Conservation (phyloP, 2,888 invertebrate species). For the Caenorhabditis parvicauda region DNA sequence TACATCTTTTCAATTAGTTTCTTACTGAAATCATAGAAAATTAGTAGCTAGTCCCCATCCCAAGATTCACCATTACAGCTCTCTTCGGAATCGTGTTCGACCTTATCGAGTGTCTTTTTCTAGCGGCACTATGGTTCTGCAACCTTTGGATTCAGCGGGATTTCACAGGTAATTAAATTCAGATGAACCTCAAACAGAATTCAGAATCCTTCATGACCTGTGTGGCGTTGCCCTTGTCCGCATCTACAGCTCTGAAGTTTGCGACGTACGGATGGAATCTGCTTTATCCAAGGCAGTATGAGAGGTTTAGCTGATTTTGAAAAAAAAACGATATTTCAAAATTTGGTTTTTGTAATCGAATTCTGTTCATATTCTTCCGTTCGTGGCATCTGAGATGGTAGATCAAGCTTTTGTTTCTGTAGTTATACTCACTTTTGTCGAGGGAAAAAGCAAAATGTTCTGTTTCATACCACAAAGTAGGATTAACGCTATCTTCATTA, state of each 20-base stretch:
- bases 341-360: no score
- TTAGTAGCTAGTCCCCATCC: no score
- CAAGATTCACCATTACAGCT: background rate
- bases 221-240: slow-evolving; percentile 15
- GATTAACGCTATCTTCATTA: no score
- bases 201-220: slow-evolving; percentile 23
- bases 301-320: slow-evolving; percentile 3
- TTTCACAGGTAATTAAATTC: slow-evolving; percentile 8
- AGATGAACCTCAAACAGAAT: background rate
- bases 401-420: no score
- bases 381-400: no score
- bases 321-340: background rate
- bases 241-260: slow-evolving; percentile 23
- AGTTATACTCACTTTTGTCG: no score
- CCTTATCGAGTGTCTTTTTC: slow-evolving; percentile 18
- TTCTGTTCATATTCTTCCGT: no score
- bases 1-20: no score
- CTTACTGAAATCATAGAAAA: no score
- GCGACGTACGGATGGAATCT: slow-evolving; percentile 18
- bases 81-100: slow-evolving; percentile 26
- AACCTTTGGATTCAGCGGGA: slow-evolving; percentile 28
- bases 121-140: slow-evolving; percentile 30
- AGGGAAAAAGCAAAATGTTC: no score
- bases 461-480: no score
- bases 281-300: slow-evolving; percentile 15